Evolutionary conservation across 2,113 vertebrate genomes (phyloP), one percentile per base, ranked within the genome.

Genomic region (Ptyas mucosa): DNA sequence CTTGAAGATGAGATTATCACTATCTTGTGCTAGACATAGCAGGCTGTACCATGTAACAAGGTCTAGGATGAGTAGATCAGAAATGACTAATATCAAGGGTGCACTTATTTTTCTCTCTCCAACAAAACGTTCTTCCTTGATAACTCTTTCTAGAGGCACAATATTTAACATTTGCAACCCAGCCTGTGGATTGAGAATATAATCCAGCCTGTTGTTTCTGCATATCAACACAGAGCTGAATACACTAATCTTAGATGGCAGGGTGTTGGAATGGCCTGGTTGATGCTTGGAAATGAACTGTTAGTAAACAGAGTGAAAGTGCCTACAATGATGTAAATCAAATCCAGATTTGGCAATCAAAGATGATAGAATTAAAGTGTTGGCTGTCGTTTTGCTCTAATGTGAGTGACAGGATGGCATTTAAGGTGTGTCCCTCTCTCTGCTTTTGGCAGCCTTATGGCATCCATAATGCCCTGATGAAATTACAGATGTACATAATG

Each of bases 251-350:
- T 53, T 51, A 29, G 86, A 86, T 92, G 90, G 86, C 90, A 94
- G 90, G 55, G 43, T 94, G 55, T 61, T 87, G 88, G 87, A 91
- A 69, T 87, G 75, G 91, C 87, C 57, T 86, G 87, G 89, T 34
- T 89, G 91, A 92, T 9, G 51, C 81, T 87, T 55, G 88, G 43
- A 87, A 85, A 90, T 26, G 64, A 49, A 92, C 52, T 86, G 55
- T 90, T 92, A 89, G 8, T 43, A 90, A 92, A 90, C 90, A 89
- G 91, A 94, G 81, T 8, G 23, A 89, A 92, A 94, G 51, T 92
- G 90, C 75, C 88, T 85, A 12, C 43, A 87, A 90, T 86, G 34
- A 75, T 89, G 24, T 69, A 92, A 92, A 94, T 90, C 91, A 87
- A 89, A 90, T 87, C 29, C 51, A 92, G 34, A 85, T 89, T 64